Conservation (phyloP, 2,797 vertebrate genomes). For the Phataginus tricuspis region DNA sequence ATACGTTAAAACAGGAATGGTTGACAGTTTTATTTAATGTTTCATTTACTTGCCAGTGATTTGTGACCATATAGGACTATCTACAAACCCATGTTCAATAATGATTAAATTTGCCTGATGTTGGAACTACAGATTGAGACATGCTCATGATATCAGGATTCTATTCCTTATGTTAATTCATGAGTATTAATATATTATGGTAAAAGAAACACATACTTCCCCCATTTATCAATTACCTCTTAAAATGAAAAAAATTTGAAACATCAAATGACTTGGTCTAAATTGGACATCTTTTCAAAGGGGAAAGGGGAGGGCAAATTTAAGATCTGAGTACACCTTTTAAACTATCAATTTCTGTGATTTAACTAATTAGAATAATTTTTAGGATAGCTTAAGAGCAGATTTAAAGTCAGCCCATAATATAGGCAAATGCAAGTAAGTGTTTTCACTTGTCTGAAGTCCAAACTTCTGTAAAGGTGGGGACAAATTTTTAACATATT, state of each 20-base stretch:
- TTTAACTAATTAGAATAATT: background rate
- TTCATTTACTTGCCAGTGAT: background rate
- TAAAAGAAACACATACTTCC: background rate
- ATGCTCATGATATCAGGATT: background rate
- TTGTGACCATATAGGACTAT: background rate
- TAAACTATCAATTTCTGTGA: background rate
- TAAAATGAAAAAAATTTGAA: background rate
- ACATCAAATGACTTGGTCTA: conserved; percentile 3
- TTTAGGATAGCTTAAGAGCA: background rate
- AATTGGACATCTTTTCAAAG: background rate
- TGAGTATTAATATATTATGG: background rate
- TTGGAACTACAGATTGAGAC: background rate
- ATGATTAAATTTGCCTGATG: background rate
- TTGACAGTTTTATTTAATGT: background rate
- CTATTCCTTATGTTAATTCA: background rate
- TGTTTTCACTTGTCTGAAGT: background rate
- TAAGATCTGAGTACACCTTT: background rate
- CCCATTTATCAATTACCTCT: background rate
- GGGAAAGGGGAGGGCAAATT: background rate
- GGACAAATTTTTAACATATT: background rate
- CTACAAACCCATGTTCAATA: conserved; percentile 6
- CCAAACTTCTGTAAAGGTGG: background rate
- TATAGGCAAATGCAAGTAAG: background rate
- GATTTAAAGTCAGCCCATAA: background rate
- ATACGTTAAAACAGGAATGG: background rate